These are phyloP conservation scores for Spodoptera picta DNA, from an alignment of 2,888 invertebrate species.

Conservation along the genomic window DNA sequence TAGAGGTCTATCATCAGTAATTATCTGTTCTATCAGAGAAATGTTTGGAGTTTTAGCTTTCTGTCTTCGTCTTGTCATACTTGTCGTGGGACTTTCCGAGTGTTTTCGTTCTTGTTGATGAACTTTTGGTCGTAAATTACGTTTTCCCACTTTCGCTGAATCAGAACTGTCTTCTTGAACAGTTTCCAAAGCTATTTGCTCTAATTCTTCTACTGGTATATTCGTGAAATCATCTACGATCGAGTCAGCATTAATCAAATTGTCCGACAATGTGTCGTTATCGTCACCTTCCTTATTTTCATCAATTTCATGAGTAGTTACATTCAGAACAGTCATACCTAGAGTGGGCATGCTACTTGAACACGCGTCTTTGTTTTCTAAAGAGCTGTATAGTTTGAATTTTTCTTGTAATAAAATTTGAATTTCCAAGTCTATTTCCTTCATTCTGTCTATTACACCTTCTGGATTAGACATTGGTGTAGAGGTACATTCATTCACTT, in stretches of 20 bases:
- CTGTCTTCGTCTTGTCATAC: conserved; percentile 53
- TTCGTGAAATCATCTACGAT: conserved; percentile 79
- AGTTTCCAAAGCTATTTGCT: conserved; percentile 78
- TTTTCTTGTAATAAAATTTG: conserved; percentile 88
- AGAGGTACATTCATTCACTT: conserved; percentile 52
- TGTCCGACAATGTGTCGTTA: conserved; percentile 27
- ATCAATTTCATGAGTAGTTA: conserved; percentile 62
- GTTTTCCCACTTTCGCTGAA: conserved; percentile 54
- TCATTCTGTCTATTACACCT: conserved; percentile 87
- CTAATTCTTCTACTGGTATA: conserved; percentile 81
- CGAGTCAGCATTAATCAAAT: conserved; percentile 66
- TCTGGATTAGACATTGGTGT: conserved; percentile 55
- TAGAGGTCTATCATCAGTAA: conserved; percentile 79
- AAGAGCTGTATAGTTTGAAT: conserved; percentile 86
- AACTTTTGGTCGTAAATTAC: conserved; percentile 61
- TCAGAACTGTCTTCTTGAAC: conserved; percentile 59
- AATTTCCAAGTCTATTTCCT: conserved; percentile 89
- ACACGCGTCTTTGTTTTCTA: conserved; percentile 76
- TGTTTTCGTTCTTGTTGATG: conserved; percentile 59
- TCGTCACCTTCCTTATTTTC: conserved; percentile 35
- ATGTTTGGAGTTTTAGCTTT: conserved; percentile 77
- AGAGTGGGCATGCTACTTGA: conserved; percentile 72
- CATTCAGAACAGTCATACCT: conserved; percentile 82
- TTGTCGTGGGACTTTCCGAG: conserved; percentile 69
- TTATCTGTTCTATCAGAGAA: conserved; percentile 82